phyloP scores from a whole-genome alignment of 2,113 vertebrate genomes.

The Psittacara wagleri region DNA sequence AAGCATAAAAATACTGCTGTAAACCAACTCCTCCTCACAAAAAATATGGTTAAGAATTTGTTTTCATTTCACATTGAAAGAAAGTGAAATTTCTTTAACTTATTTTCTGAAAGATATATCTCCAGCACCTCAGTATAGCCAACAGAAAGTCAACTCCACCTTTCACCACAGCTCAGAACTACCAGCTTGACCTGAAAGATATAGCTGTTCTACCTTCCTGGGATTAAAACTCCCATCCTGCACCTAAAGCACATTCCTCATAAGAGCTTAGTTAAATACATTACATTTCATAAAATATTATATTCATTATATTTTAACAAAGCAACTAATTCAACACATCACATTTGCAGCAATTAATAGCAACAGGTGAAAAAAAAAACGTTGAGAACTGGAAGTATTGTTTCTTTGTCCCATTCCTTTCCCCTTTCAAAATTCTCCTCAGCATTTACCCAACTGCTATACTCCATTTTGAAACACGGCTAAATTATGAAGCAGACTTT shows the following conservation, averaged over 20 bases:
- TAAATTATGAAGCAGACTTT: neutral
- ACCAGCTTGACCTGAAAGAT: neutral
- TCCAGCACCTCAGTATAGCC: neutral
- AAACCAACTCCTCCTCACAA: neutral
- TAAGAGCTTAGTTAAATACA: neutral
- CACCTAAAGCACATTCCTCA: neutral
- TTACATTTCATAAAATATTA: neutral
- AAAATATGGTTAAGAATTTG: neutral
- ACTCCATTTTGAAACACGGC: neutral
- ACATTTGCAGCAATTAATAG: neutral
- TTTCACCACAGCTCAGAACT: neutral
- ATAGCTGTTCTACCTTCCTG: neutral
- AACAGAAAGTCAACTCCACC: neutral
- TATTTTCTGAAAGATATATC: neutral
- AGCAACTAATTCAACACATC: neutral
- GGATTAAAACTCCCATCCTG: neutral
- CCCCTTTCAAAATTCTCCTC: neutral
- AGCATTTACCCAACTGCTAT: neutral
- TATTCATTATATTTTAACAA: neutral
- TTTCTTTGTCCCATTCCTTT: neutral
- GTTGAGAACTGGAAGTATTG: neutral
- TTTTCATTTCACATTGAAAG: neutral
- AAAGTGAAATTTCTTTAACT: neutral
- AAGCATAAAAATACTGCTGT: neutral
- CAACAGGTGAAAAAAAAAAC: neutral